Conservation (phyloP, 2,113 vertebrate species). For the Paramormyrops kingsleyae region DNA sequence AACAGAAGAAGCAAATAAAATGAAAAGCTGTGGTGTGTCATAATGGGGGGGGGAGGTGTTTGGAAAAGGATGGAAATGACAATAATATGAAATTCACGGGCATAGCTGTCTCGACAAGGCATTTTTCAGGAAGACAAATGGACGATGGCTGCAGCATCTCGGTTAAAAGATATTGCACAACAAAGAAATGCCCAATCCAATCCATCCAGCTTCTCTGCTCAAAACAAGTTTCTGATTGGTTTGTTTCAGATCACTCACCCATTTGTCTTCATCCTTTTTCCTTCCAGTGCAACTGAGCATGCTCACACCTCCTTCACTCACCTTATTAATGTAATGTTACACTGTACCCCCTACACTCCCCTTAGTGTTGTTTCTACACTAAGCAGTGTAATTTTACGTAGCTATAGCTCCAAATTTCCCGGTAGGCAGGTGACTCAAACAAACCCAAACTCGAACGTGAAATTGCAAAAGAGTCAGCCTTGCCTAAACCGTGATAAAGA, state of each 20-base stretch:
- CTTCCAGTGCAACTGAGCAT: neutral
- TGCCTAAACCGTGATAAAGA: neutral
- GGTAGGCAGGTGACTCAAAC: neutral
- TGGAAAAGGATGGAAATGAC: slow-evolving; percentile 45
- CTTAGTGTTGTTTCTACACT: neutral
- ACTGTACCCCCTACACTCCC: neutral
- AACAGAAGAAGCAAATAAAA: slow-evolving; percentile 41
- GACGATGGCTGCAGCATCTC: slow-evolving; percentile 33
- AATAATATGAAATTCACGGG: slow-evolving; percentile 53
- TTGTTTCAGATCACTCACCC: neutral
- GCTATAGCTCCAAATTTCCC: neutral
- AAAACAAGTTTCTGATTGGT: slow-evolving; percentile 3
- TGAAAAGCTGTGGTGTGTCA: slow-evolving; percentile 38
- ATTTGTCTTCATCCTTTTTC: neutral
- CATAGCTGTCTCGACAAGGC: slow-evolving; percentile 40
- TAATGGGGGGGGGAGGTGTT: slow-evolving; percentile 42
- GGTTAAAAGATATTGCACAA: slow-evolving; percentile 38
- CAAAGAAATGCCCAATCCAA: slow-evolving; percentile 36
- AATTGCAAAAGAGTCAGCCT: neutral
- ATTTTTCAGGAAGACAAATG: slow-evolving; percentile 48
- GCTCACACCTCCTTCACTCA: neutral
- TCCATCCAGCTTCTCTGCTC: slow-evolving; percentile 27
- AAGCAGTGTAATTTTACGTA: neutral
- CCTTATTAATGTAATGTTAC: neutral
- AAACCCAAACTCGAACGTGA: neutral